Evolutionary conservation across 2,888 invertebrate species (phyloP).

Genomic region (Cistogaster globosa): DNA sequence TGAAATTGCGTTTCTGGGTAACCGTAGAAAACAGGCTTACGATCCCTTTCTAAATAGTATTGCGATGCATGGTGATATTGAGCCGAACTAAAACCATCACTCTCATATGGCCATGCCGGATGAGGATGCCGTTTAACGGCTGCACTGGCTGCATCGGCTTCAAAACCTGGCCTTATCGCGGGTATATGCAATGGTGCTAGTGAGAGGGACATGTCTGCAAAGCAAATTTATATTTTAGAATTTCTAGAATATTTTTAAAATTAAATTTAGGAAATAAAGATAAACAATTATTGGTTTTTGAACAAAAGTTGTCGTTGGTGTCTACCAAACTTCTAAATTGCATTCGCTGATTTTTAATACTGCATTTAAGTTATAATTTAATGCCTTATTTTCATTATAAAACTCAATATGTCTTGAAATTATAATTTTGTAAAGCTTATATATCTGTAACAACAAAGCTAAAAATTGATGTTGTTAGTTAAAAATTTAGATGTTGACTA

Average conservation of each 20-base stretch:
- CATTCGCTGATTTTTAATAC: no score
- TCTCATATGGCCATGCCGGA: conserved; percentile 82
- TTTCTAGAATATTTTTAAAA: neutral
- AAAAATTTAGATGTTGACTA: no score
- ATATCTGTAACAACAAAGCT: no score
- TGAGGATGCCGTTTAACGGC: conserved; percentile 83
- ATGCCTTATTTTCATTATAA: no score
- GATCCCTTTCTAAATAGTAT: conserved; percentile 83
- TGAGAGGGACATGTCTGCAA: conserved; percentile 85
- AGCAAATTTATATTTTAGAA: conserved; percentile 5
- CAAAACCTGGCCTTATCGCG: conserved; percentile 89
- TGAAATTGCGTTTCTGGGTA: conserved; percentile 83
- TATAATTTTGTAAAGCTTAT: no score
- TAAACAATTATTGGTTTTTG: no score
- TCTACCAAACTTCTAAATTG: no score
- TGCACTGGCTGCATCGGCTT: conserved; percentile 81
- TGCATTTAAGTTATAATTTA: no score
- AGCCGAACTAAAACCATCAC: conserved; percentile 81
- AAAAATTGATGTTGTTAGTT: no score
- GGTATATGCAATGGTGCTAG: conserved; percentile 93
- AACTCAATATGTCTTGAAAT: no score
- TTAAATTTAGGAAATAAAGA: no score
- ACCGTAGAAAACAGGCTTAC: conserved; percentile 83
- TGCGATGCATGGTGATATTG: conserved; percentile 82
- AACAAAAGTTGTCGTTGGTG: no score